Conservation (phyloP, 2,888 invertebrate species). For the Achlya flavicornis region DNA sequence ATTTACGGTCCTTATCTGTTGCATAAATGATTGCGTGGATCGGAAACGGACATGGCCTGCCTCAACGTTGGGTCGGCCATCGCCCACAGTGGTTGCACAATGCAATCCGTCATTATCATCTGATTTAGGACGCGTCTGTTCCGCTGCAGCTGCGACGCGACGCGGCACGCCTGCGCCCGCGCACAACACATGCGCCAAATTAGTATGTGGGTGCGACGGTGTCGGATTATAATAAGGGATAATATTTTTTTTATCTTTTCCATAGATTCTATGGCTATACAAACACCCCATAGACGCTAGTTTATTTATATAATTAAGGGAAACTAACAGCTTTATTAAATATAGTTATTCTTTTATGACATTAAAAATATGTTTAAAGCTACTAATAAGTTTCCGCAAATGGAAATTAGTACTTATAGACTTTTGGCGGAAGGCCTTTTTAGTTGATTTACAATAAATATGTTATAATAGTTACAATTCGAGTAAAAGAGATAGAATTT, state of each 20-base stretch:
- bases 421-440: no score
- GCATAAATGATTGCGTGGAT: slow-evolving; percentile 63
- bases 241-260: background rate
- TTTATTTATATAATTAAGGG: no score
- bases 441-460: no score
- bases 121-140: slow-evolving; percentile 65
- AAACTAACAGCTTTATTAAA: no score
- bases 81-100: slow-evolving; percentile 71
- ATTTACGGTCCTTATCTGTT: slow-evolving; percentile 49
- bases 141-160: slow-evolving; percentile 61
- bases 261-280: background rate
- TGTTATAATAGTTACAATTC: no score
- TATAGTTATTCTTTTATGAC: no score
- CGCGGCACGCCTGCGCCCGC: slow-evolving; percentile 4
- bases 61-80: slow-evolving; percentile 49
- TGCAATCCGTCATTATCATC: slow-evolving; percentile 67
- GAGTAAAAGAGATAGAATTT: no score
- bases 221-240: slow-evolving; percentile 2
- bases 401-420: no score
- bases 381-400: no score
- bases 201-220: slow-evolving; percentile 5
- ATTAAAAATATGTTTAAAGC: no score
- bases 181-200: slow-evolving; percentile 30
- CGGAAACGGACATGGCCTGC: slow-evolving; percentile 80
- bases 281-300: background rate